Percentiles rank a stretch among this genome's conserved stretches.
phyloP scores from a whole-genome alignment of 2,113 vertebrate species.

The Callithrix jacchus region DNA sequence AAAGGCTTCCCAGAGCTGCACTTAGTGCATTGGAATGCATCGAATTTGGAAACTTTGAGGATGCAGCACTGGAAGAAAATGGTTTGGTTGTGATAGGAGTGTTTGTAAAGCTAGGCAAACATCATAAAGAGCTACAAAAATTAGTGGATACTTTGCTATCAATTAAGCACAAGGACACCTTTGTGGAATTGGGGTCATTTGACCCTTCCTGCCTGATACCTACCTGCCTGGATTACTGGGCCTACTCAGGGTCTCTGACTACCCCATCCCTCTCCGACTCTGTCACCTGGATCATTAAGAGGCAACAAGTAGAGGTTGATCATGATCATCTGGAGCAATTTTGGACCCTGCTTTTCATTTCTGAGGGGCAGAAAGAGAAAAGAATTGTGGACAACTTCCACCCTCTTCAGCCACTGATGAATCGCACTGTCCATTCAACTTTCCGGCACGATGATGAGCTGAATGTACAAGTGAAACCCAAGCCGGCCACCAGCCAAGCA shows the following conservation, averaged over 20 bases:
- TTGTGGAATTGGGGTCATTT: slow-evolving; percentile 92
- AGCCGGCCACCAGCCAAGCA: slow-evolving; percentile 40
- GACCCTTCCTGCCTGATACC: slow-evolving; percentile 92
- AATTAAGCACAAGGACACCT: slow-evolving; percentile 93
- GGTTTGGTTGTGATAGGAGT: slow-evolving; percentile 95
- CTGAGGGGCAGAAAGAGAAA: slow-evolving; percentile 91
- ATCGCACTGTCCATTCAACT: slow-evolving; percentile 92
- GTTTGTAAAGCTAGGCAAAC: slow-evolving; percentile 95
- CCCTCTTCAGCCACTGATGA: slow-evolving; percentile 92
- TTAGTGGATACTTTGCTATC: slow-evolving; percentile 93
- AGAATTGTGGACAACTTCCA: slow-evolving; percentile 99
- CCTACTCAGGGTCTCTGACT: slow-evolving; percentile 94
- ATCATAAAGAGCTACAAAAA: slow-evolving; percentile 93
- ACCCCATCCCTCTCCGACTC: slow-evolving; percentile 94
- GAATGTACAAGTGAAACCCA: slow-evolving; percentile 33
- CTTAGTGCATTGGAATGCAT: slow-evolving; percentile 97
- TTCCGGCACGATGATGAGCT: slow-evolving; percentile 87
- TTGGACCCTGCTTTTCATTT: slow-evolving; percentile 93
- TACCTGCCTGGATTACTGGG: slow-evolving; percentile 92
- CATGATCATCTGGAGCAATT: slow-evolving; percentile 96
- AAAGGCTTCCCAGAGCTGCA: slow-evolving; percentile 96
- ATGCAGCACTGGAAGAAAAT: slow-evolving; percentile 95
- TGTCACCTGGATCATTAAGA: slow-evolving; percentile 96
- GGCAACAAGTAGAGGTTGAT: slow-evolving; percentile 94
- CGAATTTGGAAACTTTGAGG: slow-evolving; percentile 93